Conservation (phyloP, 37 sponge, comb jelly and placozoan genomes). For the Haliclona indistincta region DNA sequence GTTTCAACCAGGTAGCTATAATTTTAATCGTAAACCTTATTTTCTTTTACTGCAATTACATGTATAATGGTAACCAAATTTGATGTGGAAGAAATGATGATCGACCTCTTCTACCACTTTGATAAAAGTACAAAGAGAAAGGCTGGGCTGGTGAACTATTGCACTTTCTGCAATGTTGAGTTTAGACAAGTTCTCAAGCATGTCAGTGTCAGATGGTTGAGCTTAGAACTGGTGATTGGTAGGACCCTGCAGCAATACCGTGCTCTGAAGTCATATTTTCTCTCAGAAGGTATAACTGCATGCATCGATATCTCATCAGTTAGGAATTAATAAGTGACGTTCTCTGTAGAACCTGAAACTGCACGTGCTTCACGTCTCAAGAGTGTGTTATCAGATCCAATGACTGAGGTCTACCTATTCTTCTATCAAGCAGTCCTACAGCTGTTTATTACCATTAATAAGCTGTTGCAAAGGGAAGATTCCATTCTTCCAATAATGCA, state of each 20-base stretch:
- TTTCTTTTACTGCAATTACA: background rate
- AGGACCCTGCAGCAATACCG: conserved; percentile 41
- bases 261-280: conserved; percentile 38
- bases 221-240: conserved; percentile 29
- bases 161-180: conserved; percentile 33
- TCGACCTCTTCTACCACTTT: conserved; percentile 49
- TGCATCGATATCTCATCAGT: too few relatives aligned
- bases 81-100: conserved; percentile 45
- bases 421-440: conserved; percentile 39
- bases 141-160: conserved; percentile 30
- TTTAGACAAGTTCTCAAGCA: conserved; percentile 48
- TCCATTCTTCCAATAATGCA: conserved; percentile 27
- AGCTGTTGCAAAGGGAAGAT: conserved; percentile 44
- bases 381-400: background rate
- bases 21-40: background rate
- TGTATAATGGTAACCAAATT: conserved; percentile 20
- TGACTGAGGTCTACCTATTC: conserved; percentile 43
- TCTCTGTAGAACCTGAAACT: too few relatives aligned
- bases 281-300: conserved; percentile 19
- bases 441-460: conserved; percentile 16
- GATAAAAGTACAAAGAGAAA: conserved; percentile 57
- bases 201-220: conserved; percentile 47
- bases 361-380: too few relatives aligned
- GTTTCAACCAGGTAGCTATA: conserved; percentile 17
- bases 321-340: too few relatives aligned